Percentiles rank a stretch among this genome's conserved stretches.
Evolutionary conservation across 53 echinoderm and acorn worm species (phyloP).

Genomic region (Henricia sp.): DNA sequence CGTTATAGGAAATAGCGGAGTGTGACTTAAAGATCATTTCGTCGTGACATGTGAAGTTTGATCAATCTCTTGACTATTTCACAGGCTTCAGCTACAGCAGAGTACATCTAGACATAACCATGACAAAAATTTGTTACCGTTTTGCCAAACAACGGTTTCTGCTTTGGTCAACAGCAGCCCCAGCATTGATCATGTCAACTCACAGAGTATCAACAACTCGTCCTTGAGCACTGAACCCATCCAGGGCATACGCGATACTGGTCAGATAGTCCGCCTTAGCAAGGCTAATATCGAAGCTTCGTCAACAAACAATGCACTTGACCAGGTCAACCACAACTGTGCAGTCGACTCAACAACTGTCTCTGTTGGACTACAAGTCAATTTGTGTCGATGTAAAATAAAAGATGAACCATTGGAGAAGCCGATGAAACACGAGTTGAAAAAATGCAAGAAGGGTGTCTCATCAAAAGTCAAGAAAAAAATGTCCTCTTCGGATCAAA

Average conservation of each 20-base stretch:
- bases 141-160: neutral
- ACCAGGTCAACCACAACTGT: neutral
- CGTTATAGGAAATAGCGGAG: too few species aligned
- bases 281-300: neutral
- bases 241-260: neutral
- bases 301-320: neutral
- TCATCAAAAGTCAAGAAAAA: slow-evolving; percentile 37
- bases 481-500: neutral
- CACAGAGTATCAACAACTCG: neutral
- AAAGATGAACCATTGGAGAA: neutral
- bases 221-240: neutral
- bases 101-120: neutral
- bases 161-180: slow-evolving; percentile 6
- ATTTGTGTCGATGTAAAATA: slow-evolving; percentile 20
- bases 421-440: neutral
- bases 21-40: too few species aligned
- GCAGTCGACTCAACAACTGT: neutral
- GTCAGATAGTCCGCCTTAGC: neutral
- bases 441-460: slow-evolving; percentile 10
- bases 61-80: neutral
- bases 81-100: slow-evolving; percentile 30
- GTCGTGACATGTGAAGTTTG: too few species aligned
- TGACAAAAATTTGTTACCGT: neutral
- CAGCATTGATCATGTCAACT: neutral
- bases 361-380: slow-evolving; percentile 34